phyloP scores from a whole-genome alignment of 2,888 invertebrate species.

The Synergus gifuensis region DNA sequence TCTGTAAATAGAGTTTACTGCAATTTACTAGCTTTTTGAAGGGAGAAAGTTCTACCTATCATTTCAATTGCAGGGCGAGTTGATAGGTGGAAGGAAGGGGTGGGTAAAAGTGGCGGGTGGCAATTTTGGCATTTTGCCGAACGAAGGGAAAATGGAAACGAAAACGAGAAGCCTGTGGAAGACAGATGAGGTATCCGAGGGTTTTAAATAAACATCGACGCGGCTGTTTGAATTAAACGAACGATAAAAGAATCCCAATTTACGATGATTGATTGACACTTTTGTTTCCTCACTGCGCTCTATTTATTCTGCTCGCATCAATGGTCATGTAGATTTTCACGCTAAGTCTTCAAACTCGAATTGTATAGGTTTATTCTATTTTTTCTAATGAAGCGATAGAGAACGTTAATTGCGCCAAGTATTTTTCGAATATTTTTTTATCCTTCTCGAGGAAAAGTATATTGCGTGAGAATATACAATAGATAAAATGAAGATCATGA shows the following conservation, averaged over 20 bases:
- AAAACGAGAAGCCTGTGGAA: constrained; percentile 43
- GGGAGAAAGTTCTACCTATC: background rate
- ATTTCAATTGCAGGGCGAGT: background rate
- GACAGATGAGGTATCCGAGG: constrained; percentile 34
- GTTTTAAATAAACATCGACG: constrained; percentile 31
- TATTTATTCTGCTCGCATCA: constrained; percentile 41
- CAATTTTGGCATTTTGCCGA: constrained; percentile 49
- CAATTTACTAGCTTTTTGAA: background rate
- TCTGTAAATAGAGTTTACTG: background rate
- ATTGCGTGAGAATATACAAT: constrained; percentile 34
- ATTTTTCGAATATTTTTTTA: constrained; percentile 1
- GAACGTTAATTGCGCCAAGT: background rate
- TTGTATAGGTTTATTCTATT: constrained; percentile 11
- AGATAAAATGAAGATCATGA: constrained; percentile 12
- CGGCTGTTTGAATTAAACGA: constrained; percentile 27
- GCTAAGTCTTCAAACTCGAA: constrained; percentile 19
- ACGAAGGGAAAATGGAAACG: constrained; percentile 48
- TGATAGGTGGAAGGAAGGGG: background rate
- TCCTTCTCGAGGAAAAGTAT: background rate
- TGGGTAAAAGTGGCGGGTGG: background rate
- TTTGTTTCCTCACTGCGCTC: constrained; percentile 40
- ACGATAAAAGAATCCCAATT: constrained; percentile 44
- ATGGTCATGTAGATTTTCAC: constrained; percentile 16
- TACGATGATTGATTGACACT: constrained; percentile 51
- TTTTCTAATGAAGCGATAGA: background rate